Percentiles rank a stretch among this genome's conserved stretches.
Evolutionary conservation across 2,888 invertebrate species (phyloP).

Genomic region (Agapetus fuscipes): DNA sequence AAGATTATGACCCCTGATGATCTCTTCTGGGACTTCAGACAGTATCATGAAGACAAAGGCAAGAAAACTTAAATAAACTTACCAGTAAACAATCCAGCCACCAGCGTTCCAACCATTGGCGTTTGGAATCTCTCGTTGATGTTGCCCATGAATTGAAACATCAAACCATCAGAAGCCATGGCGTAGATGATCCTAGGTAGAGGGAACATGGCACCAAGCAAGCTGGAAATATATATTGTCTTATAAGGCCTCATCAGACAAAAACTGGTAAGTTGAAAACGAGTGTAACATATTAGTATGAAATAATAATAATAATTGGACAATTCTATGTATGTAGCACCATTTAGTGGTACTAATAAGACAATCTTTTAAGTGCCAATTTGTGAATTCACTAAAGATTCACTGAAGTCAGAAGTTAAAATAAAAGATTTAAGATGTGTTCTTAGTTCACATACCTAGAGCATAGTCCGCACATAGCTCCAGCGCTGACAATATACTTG

Average conservation of each 20-base stretch:
- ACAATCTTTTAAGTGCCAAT: no score
- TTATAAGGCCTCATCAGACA: neutral
- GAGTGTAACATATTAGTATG: no score
- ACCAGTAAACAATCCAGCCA: conserved; percentile 69
- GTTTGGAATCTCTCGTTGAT: conserved; percentile 68
- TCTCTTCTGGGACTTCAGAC: no score
- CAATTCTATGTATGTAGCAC: no score
- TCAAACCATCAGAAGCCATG: conserved; percentile 78
- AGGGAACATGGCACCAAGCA: conserved; percentile 79
- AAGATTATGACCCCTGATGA: no score
- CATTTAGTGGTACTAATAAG: no score
- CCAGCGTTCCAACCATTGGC: conserved; percentile 64
- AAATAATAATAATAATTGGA: no score
- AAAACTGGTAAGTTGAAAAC: conserved; percentile 1
- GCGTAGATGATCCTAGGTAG: conserved; percentile 81
- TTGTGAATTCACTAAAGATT: no score
- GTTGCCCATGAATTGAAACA: conserved; percentile 66
- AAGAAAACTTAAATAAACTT: no score
- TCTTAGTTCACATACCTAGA: conserved; percentile 64
- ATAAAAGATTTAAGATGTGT: neutral
- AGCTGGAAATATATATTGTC: conserved; percentile 36
- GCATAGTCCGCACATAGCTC: conserved; percentile 77
- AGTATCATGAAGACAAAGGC: no score
- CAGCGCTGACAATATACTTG: conserved; percentile 73
- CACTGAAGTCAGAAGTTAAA: neutral